Evolutionary conservation across 1,140 invertebrate genomes (phyloP).

Genomic region (Zaprionus nigranus): DNA sequence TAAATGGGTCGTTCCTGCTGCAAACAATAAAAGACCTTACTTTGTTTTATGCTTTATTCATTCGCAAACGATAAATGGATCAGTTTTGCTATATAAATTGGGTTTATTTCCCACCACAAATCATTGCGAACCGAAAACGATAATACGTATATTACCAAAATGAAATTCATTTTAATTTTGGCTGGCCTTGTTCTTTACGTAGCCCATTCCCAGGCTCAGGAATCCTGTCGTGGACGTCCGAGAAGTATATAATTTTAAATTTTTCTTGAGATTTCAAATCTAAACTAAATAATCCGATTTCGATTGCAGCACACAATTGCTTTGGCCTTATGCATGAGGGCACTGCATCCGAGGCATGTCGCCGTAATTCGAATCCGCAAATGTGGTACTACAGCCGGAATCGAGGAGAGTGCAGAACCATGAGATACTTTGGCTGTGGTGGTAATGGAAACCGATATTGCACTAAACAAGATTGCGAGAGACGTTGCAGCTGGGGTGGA

Average conservation of each 20-base stretch:
- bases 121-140: background rate
- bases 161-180: slow-evolving; percentile 1
- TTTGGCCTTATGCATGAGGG: slow-evolving; percentile 5
- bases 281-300: background rate
- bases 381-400: slow-evolving; percentile 12
- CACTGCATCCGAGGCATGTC: background rate
- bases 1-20: background rate
- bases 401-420: background rate
- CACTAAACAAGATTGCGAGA: slow-evolving; percentile 1
- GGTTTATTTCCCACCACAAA: background rate
- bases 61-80: background rate
- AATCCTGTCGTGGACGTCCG: background rate
- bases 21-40: background rate
- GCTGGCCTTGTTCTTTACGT: background rate
- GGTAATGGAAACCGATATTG: slow-evolving; percentile 20
- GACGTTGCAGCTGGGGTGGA: slow-evolving; percentile 1
- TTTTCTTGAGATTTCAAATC: background rate
- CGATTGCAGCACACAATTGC: background rate
- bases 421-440: slow-evolving; percentile 18
- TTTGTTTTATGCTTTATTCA: background rate
- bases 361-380: background rate
- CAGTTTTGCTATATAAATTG: background rate
- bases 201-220: background rate
- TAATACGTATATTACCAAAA: background rate
- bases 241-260: background rate